A percentile compares a stretch with the other conserved stretches of the same genome.
These are phyloP conservation scores for Pogonocherus hispidulus DNA, from an alignment of 2,888 invertebrate genomes.

Conservation along the genomic window DNA sequence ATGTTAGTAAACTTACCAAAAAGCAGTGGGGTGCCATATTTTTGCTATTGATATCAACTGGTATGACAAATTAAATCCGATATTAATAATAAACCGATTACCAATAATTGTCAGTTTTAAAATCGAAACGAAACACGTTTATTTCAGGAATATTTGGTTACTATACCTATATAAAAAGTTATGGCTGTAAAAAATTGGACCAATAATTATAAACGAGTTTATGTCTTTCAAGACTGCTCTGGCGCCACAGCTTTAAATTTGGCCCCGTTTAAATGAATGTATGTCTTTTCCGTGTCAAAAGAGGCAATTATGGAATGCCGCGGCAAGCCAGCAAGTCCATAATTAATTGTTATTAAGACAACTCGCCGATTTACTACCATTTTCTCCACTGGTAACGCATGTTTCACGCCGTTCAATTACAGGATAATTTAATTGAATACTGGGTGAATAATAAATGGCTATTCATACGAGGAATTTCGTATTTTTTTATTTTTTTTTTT, in stretches of 20 bases:
- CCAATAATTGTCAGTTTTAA: too few relatives aligned
- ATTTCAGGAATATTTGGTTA: too few relatives aligned
- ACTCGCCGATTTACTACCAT: conserved; percentile 8
- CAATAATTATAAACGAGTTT: neutral
- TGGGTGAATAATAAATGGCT: conserved; percentile 4
- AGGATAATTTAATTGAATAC: neutral
- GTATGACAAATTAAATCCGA: too few relatives aligned
- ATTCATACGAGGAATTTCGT: conserved; percentile 2
- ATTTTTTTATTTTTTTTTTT: conserved; percentile 4
- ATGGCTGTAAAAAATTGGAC: conserved; percentile 4
- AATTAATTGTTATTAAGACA: conserved; percentile 12
- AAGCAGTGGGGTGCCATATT: too few relatives aligned
- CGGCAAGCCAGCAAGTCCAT: neutral
- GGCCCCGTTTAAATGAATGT: neutral
- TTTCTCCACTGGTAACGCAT: conserved; percentile 8
- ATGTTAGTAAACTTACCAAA: too few relatives aligned
- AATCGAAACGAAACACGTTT: neutral
- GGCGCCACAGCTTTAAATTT: neutral
- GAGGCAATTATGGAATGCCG: conserved; percentile 1
- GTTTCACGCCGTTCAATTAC: conserved; percentile 6
- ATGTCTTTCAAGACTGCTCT: neutral
- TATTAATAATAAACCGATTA: too few relatives aligned
- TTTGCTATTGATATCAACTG: too few relatives aligned
- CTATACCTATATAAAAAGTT: too few relatives aligned
- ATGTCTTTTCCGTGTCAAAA: neutral